Base-by-base conservation (phyloP, 2,797 vertebrate species). In the Acanthopagrus latus region DNA sequence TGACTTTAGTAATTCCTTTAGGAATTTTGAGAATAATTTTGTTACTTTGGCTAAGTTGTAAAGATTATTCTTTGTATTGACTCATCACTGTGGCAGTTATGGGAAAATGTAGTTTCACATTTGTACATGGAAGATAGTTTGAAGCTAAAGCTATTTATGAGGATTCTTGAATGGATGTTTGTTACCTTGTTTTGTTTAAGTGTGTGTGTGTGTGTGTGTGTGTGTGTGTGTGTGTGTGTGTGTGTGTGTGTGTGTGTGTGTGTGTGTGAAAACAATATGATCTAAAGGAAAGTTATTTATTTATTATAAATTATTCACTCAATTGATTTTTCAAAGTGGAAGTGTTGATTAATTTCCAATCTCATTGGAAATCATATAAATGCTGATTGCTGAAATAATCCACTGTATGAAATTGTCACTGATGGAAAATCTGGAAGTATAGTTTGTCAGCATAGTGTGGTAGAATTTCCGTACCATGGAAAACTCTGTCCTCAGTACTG, bases 51-150 rank as follows among this genome's bases (percentile, higher is more conserved):
- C 7, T 43, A 17, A 23, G 6, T 18, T 21, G n/a, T 11, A 29
- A 60, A 20, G 3, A 23, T 72, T 0, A 25, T 55, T 41, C 38
- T 55, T 16, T 50, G 6, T 51, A 44, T 60, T 65, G 51, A 38
- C 4, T 57, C 2, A 6, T 60, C 8, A 33, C 21, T 56, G 60
- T 17, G 2, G 25, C 4, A 11, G 18, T 8, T 23, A 60, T 46
- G 0, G 2, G 1, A 12, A 14, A 10, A 11, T 72, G 55, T 18
- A 44, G 57, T 20, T 63, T 54, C 17, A 12, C 2, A 16, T n/a
- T 5, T 47, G 17, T 46, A 67, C 64, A 66, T 14, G 18, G 21
- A 64, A 78, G 58, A 21, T 38, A 13, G 33, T 63, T 64, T 65
- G 1, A 41, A 25, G 3, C 20, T 23, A 43, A 7, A n/a, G n/a